Conservation (phyloP, 2,113 vertebrate genomes). For the Dicaeum eximium region DNA sequence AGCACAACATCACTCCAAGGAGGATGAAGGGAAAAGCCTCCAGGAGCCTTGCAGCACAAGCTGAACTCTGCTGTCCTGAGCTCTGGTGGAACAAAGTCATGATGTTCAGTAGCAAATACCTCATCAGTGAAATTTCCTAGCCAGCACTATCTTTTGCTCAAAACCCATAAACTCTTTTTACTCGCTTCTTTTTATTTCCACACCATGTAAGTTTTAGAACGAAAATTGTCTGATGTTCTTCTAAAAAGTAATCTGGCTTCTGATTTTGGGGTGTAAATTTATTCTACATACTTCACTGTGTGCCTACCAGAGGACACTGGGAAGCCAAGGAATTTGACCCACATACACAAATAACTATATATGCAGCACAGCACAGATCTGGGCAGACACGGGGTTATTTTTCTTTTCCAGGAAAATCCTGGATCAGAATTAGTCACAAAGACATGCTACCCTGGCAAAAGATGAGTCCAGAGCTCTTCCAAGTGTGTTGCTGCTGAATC, state of each 20-base stretch:
- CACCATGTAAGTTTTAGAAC: neutral
- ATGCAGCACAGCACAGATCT: neutral
- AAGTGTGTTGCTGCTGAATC: slow-evolving; percentile 37
- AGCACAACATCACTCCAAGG: neutral
- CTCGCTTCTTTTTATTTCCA: neutral
- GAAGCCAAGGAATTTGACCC: neutral
- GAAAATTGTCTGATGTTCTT: neutral
- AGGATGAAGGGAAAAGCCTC: neutral
- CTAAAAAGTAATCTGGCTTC: neutral
- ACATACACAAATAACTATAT: neutral
- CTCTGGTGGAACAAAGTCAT: neutral
- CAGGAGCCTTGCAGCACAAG: neutral
- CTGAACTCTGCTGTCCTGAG: neutral
- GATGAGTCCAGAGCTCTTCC: slow-evolving; percentile 51
- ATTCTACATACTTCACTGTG: neutral
- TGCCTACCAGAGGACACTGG: neutral
- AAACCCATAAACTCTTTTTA: neutral
- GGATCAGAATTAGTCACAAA: slow-evolving; percentile 12
- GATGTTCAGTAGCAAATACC: neutral
- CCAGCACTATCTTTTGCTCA: neutral
- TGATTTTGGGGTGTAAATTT: neutral
- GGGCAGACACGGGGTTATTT: neutral
- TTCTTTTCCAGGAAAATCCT: slow-evolving; percentile 37
- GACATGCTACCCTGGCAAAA: neutral
- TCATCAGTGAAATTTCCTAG: neutral